Evolutionary conservation across 2,888 invertebrate genomes (phyloP).

Genomic region (Rhopalosiphum nymphaeae): DNA sequence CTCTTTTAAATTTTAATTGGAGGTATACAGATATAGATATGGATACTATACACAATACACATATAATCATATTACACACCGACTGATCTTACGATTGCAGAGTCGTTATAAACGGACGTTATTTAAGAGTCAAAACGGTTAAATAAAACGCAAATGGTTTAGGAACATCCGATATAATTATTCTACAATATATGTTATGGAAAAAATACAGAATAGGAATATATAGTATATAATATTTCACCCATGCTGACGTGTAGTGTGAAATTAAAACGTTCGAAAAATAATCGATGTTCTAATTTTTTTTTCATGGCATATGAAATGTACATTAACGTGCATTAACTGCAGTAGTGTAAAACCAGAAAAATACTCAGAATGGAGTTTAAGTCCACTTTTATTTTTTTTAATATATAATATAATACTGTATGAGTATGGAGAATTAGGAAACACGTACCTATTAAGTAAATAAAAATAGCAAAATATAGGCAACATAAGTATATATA

Average conservation of each 20-base stretch:
- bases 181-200: background rate
- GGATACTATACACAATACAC: background rate
- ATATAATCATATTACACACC: background rate
- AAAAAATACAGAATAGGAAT: background rate
- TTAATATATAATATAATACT: too few species aligned
- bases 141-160: background rate
- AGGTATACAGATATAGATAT: too few species aligned
- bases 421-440: too few species aligned
- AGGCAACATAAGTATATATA: too few species aligned
- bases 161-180: background rate
- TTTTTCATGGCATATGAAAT: background rate
- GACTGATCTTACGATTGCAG: background rate
- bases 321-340: background rate
- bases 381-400: too few species aligned
- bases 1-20: background rate
- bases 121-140: background rate
- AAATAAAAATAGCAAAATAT: too few species aligned
- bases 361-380: too few species aligned
- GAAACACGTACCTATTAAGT: too few species aligned
- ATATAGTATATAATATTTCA: background rate
- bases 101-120: background rate
- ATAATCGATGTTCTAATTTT: background rate
- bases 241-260: background rate
- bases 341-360: background rate
- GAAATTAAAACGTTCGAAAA: background rate